Percentiles rank a stretch among this genome's conserved stretches.
Conservation (phyloP, 2,797 vertebrate genomes). For the Onychomys arenicola region DNA sequence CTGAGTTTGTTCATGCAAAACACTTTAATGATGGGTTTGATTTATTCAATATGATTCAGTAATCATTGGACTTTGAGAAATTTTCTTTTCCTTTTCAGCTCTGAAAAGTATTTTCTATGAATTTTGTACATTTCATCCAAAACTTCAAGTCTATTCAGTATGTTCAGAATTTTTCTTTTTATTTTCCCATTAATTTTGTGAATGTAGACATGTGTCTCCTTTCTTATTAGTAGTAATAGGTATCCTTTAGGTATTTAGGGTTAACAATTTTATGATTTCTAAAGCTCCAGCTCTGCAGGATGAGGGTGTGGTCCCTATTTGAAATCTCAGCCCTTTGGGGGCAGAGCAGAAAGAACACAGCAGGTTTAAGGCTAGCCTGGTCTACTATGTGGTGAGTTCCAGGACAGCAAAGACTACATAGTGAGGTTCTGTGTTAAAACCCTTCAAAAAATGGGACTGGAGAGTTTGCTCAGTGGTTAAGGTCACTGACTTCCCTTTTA, state of each 20-base stretch:
- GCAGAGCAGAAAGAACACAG: background rate
- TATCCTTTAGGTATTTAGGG: background rate
- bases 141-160: background rate
- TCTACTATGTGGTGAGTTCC: background rate
- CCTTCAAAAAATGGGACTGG: background rate
- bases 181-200: background rate
- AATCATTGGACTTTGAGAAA: background rate
- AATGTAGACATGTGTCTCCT: background rate
- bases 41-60: background rate
- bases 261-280: background rate
- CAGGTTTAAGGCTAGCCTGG: background rate
- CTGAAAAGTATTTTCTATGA: background rate
- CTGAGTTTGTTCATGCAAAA: background rate
- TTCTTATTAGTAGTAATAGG: background rate
- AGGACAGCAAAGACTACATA: background rate
- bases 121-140: background rate
- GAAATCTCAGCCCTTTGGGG: background rate
- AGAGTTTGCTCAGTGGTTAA: background rate
- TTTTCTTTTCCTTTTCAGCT: background rate
- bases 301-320: background rate
- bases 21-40: background rate
- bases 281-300: background rate
- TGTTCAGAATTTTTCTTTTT: background rate
- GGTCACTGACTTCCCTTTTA: background rate
- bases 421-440: background rate